Evolutionary conservation across 1,140 invertebrate genomes (phyloP), one percentile per base, ranked within the genome.

Genomic region (Caenorhabditis briggsae): DNA sequence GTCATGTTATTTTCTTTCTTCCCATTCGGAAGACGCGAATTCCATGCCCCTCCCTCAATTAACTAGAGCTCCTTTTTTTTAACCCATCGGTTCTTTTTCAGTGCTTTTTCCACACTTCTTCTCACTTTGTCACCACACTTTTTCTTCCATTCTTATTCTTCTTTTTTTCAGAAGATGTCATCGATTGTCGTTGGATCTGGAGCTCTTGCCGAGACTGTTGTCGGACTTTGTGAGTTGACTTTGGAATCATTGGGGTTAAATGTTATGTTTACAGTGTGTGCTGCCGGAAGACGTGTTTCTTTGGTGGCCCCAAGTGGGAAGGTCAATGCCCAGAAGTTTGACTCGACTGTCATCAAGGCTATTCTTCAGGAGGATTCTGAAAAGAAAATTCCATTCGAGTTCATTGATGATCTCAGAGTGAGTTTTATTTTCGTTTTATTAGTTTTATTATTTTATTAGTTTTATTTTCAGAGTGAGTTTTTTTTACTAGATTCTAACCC

Each of bases 321-420:
- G 33, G n/a, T 78, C 3, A 78, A 78, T 53, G 70, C 70, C 0
- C 70, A 50, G n/a, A 78, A 78, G 33, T 78, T 78, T 41, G 70
- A 78, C 25, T 78, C 70, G 0, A 53, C 8, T 12, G 70, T 78
- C 46, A 78, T 78, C 43, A 78, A 85, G 50, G 48, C 46, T 16
- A 85, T 85, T 20, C 50, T 85, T 8, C 84, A 74, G n/a, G 84
- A 85, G 65, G 84, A 70, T 20, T 64, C 65, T 11, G 84, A 85
- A 50, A 85, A 85, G 50, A 65, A 85, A 7, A 85, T 85, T 18
- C 84, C 84, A 41, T 85, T 85, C 33, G 61, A 85, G 50, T 85
- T 85, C 50, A 53, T 85, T 18, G 84, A 85, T 58, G 84, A 85
- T 58, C 48, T 85, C 5, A 70, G 65, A 55, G 84, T 85, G 20